These are phyloP conservation scores for Trilocha varians DNA, from an alignment of 2,888 invertebrate species.

Conservation along the genomic window DNA sequence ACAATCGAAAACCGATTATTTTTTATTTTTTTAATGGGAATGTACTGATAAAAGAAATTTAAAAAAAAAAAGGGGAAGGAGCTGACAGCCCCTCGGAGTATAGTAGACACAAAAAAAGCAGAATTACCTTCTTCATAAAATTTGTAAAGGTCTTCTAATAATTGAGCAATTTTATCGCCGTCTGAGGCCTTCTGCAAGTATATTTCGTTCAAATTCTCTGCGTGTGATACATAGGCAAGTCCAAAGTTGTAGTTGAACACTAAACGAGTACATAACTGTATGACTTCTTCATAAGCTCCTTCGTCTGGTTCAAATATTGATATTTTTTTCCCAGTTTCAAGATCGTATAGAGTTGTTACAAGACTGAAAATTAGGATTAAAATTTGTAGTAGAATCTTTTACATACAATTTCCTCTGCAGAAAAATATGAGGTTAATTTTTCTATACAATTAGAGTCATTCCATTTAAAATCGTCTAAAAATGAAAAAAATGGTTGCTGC, in stretches of 20 bases:
- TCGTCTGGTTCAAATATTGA: constrained; percentile 67
- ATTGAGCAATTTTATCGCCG: constrained; percentile 56
- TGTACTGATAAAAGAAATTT: too few species aligned
- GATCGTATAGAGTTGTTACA: constrained; percentile 76
- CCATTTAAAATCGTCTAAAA: too few species aligned
- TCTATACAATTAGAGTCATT: too few species aligned
- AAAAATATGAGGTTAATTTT: too few species aligned
- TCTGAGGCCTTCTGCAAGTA: constrained; percentile 75
- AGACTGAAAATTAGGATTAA: constrained; percentile 74
- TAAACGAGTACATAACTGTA: constrained; percentile 75
- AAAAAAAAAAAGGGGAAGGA: too few species aligned
- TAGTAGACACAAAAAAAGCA: constrained; percentile 2
- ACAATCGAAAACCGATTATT: too few species aligned
- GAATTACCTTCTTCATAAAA: constrained; percentile 62
- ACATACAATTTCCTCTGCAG: too few species aligned
- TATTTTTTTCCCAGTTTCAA: constrained; percentile 56
- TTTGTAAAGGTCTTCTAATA: constrained; percentile 74
- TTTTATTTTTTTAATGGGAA: too few species aligned
- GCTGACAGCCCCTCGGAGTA: too few species aligned
- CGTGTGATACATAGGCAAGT: constrained; percentile 72
- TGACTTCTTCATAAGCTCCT: constrained; percentile 63
- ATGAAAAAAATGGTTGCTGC: too few species aligned
- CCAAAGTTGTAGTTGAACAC: constrained; percentile 74
- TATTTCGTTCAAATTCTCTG: constrained; percentile 72
- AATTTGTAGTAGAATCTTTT: too few species aligned